Base-by-base conservation (phyloP, 2,113 vertebrate genomes). In the Ophiodon elongatus region DNA sequence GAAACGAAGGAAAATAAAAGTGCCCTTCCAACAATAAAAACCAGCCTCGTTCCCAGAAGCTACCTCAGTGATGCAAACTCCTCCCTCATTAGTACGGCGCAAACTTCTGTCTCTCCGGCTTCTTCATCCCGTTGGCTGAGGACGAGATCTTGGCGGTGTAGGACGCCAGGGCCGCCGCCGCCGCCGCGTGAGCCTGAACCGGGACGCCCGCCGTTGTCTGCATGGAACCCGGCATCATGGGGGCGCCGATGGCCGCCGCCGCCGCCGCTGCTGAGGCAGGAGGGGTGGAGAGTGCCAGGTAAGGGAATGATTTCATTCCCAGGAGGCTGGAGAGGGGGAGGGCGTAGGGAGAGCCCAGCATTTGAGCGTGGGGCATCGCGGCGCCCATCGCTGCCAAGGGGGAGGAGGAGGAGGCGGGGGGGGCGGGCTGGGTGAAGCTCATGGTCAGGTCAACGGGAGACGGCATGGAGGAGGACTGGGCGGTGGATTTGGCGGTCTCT, bases 401-500 rank as follows among this genome's bases (percentile, higher is more conserved):
- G 17, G 97, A 95, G 87, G 95, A 93, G 88, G 95, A 95, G 71
- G 95, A 72, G 68, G 95, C 79, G 0, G 96, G 95, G 81, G 95
- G 69, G 52, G 95, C 90, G 85, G 97, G 95, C 88, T 97, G 97
- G 86, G 97, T 96, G 96, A 97, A 99, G 95, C 96, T 97, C 96
- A 98, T 87, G 92, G 97, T 93, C 86, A 98, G 97, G 95, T 98
- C 97, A 97, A 98, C 88, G 82, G 97, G 97, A 94, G 96, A 96
- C 91, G 96, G 95, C 96, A 97, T 96, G n/a, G 96, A 97, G 4
- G 97, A 96, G 94, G 91, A 96, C 96, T 97, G 97, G 95, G 97
- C 97, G 95, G 97, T 99, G 97, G 97, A 98, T 98, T 99, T 99
- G 96, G 97, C 97, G 50, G 97, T 97, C 96, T 99, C 97, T 98